A percentile compares a stretch with the other conserved stretches of the same genome.
Evolutionary conservation across 2,113 vertebrate species (phyloP).

Genomic region (Theristicus caerulescens): DNA sequence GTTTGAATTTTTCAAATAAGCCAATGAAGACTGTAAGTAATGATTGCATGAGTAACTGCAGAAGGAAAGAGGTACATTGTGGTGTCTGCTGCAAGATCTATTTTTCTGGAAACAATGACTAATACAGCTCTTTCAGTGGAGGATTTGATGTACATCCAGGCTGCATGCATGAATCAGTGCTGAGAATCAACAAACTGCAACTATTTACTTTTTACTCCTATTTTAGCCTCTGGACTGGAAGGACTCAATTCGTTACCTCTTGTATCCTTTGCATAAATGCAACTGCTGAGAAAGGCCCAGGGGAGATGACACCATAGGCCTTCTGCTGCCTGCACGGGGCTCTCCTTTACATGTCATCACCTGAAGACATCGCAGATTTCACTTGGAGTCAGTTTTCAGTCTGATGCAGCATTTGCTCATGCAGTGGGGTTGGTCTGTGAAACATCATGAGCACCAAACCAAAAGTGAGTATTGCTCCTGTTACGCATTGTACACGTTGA

Average conservation of each 20-base stretch:
- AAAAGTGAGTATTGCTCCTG: background rate
- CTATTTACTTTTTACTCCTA: background rate
- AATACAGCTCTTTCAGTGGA: background rate
- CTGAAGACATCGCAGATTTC: fast-evolving
- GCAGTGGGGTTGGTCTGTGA: background rate
- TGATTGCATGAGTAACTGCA: background rate
- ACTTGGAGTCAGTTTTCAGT: background rate
- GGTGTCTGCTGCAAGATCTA: conserved; percentile 15
- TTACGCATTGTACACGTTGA: fast-evolving
- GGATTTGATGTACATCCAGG: conserved; percentile 3
- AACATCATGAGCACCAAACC: background rate
- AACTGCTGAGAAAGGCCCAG: background rate
- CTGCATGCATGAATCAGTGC: conserved; percentile 8
- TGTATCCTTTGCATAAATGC: fast-evolving
- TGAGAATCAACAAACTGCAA: background rate
- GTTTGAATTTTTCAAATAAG: background rate
- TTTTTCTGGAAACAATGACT: conserved; percentile 47
- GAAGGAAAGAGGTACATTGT: background rate
- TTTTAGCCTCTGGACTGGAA: background rate
- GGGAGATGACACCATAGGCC: background rate
- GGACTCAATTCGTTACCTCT: fast-evolving
- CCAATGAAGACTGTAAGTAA: background rate
- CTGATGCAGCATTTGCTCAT: background rate
- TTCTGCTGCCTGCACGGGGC: background rate
- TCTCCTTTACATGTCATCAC: fast-evolving